phyloP scores from a whole-genome alignment of 2,888 invertebrate species.

The Epinotia ramella region DNA sequence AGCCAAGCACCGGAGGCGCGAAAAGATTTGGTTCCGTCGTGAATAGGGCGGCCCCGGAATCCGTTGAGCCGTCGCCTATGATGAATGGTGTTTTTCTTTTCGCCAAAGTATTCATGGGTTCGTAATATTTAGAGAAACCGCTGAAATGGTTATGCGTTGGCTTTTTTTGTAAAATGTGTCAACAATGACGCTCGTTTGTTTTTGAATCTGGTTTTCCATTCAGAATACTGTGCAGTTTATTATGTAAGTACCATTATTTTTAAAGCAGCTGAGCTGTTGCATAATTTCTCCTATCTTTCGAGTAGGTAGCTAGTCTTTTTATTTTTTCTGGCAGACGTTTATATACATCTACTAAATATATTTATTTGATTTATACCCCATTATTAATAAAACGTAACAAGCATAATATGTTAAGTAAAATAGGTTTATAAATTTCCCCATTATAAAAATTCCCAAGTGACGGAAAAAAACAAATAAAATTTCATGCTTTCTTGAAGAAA shows the following conservation, averaged over 20 bases:
- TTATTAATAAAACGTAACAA: too few species aligned
- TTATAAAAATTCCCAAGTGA: too few species aligned
- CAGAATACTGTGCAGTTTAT: background rate
- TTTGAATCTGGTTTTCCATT: slow-evolving; percentile 5
- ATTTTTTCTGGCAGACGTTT: too few species aligned
- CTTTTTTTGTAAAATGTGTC: slow-evolving; percentile 15
- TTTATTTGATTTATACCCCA: too few species aligned
- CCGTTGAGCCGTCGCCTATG: slow-evolving; percentile 74
- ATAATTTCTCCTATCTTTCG: background rate
- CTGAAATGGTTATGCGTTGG: slow-evolving; percentile 26
- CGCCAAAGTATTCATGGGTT: slow-evolving; percentile 70
- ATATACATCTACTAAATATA: too few species aligned
- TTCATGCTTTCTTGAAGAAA: too few species aligned
- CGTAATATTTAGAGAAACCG: slow-evolving; percentile 47
- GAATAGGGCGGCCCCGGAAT: slow-evolving; percentile 70
- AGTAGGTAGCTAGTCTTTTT: too few species aligned
- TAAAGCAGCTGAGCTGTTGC: background rate
- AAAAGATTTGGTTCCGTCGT: slow-evolving; percentile 76
- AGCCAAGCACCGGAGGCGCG: slow-evolving; percentile 63
- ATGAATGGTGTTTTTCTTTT: slow-evolving; percentile 81
- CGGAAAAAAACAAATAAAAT: too few species aligned
- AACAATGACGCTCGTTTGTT: slow-evolving; percentile 23
- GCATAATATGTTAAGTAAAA: too few species aligned
- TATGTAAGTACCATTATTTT: background rate
- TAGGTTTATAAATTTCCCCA: too few species aligned